These are phyloP conservation scores for Xestia rhomboidea DNA, from an alignment of 2,888 invertebrate genomes.

Conservation along the genomic window DNA sequence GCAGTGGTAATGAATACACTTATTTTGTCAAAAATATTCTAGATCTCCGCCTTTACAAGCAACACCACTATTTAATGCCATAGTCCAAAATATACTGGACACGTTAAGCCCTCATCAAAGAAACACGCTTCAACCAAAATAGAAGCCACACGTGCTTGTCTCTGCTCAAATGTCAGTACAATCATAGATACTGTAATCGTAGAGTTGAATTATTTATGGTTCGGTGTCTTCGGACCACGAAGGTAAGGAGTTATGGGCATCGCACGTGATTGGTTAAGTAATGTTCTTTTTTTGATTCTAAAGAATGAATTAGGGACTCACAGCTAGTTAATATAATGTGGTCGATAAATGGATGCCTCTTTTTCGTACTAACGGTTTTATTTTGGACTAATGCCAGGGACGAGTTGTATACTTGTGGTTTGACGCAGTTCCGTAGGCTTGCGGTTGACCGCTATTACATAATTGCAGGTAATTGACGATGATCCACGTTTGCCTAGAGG, in stretches of 20 bases:
- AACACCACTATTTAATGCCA: not conserved
- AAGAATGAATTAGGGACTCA: constrained; percentile 9
- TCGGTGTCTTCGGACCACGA: constrained; percentile 21
- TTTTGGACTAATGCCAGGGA: constrained; percentile 19
- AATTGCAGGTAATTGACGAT: not conserved
- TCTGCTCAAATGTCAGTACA: constrained; percentile 37
- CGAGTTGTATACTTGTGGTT: not conserved
- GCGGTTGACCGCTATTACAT: not conserved
- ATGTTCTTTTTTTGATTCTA: constrained; percentile 30
- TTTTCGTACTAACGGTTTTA: constrained; percentile 7
- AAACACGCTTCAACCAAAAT: constrained; percentile 37
- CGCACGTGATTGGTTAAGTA: constrained; percentile 43
- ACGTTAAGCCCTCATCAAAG: constrained; percentile 14
- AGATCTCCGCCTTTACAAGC: not conserved
- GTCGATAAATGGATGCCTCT: constrained; percentile 3
- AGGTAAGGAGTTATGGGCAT: constrained; percentile 28
- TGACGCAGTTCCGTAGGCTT: not conserved
- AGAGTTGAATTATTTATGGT: constrained; percentile 45
- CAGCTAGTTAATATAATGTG: not conserved
- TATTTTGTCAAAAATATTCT: not conserved
- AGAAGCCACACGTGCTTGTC: constrained; percentile 50
- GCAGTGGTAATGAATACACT: not conserved
- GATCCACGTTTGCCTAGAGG: not conserved
- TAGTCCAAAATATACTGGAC: not conserved
- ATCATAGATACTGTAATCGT: constrained; percentile 26